These are phyloP conservation scores for Cataglyphis hispanica DNA, from an alignment of 1,140 invertebrate species.

Conservation along the genomic window DNA sequence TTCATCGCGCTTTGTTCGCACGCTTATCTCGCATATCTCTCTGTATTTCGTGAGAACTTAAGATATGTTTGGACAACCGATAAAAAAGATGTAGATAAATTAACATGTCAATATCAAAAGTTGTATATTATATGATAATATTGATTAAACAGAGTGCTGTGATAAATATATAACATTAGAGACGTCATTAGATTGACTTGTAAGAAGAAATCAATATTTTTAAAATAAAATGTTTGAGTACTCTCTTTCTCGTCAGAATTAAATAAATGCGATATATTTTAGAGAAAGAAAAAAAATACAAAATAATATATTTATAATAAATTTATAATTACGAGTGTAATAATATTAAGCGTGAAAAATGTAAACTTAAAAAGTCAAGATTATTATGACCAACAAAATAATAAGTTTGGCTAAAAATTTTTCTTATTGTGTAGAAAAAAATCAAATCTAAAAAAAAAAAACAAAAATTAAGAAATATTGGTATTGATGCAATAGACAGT, in stretches of 20 bases:
- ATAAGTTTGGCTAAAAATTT: not conserved
- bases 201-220: not conserved
- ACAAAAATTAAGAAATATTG: conserved; percentile 39
- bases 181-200: not conserved
- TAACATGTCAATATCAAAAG: not conserved
- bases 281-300: not conserved
- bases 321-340: not conserved
- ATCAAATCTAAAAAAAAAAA: not conserved
- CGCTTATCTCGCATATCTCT: conserved; percentile 3
- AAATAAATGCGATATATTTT: conserved; percentile 5
- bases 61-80: not conserved
- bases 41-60: not conserved
- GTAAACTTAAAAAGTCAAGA: not conserved
- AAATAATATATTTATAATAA: too few relatives aligned
- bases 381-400: not conserved
- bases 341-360: not conserved
- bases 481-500: not conserved
- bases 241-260: not conserved
- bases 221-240: not conserved
- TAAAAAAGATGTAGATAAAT: not conserved
- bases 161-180: not conserved
- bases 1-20: conserved; percentile 76
- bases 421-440: not conserved
- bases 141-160: not conserved
- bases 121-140: not conserved